phyloP scores from a whole-genome alignment of 2,113 vertebrate genomes.

The Brienomyrus longianalis region DNA sequence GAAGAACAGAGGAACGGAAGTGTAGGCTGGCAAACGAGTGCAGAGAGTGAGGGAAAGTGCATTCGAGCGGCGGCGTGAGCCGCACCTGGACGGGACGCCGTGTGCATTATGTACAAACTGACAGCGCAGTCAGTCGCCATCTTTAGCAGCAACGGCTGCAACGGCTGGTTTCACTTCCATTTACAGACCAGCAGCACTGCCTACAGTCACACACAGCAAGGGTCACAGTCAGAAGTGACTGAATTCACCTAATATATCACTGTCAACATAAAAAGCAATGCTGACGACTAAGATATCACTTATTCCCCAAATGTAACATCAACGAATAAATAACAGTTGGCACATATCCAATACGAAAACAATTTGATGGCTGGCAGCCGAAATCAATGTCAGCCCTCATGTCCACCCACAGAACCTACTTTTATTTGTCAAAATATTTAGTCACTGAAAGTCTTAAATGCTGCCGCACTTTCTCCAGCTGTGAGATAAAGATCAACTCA shows the following conservation, averaged over 20 bases:
- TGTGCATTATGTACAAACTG: constrained; percentile 81
- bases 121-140: constrained; percentile 74
- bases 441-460: neutral
- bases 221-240: neutral
- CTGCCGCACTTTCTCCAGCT: neutral
- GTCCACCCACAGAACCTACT: neutral
- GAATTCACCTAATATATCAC: neutral
- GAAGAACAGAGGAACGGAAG: neutral
- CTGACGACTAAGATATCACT: neutral
- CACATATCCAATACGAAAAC: neutral
- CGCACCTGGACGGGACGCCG: constrained; percentile 68
- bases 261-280: neutral
- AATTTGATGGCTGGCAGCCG: neutral
- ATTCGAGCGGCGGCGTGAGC: neutral
- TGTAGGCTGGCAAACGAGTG: neutral
- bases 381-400: neutral
- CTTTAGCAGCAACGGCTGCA: constrained; percentile 70
- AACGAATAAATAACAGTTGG: neutral
- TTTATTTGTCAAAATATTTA: no score
- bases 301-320: neutral
- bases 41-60: neutral
- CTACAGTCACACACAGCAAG: neutral
- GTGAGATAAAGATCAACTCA: neutral
- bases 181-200: neutral
- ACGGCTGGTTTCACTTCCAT: neutral